phyloP scores from a whole-genome alignment of 2,113 vertebrate genomes.

The Recurvirostra avosetta region DNA sequence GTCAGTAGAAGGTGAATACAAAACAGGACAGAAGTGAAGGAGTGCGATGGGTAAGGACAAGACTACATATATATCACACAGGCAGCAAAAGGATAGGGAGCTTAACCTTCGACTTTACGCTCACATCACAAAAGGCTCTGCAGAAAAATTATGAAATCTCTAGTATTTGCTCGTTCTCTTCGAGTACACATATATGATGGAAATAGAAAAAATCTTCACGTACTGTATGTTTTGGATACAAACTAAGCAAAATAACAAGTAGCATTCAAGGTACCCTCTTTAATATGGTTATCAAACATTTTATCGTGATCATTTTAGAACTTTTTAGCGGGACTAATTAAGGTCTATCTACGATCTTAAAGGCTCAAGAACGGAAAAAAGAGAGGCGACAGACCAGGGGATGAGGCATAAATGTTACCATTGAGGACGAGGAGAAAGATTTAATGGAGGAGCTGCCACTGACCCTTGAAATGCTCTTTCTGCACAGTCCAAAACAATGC shows the following conservation, averaged over 20 bases:
- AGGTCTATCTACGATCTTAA: background rate
- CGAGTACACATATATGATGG: background rate
- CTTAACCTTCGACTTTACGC: background rate
- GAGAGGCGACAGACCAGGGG: background rate
- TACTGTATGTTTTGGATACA: background rate
- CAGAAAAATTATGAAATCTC: background rate
- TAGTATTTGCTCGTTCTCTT: background rate
- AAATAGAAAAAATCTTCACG: background rate
- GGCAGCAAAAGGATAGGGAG: background rate
- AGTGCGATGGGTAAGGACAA: background rate
- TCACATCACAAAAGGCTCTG: background rate
- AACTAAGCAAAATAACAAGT: background rate
- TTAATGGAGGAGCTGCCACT: background rate
- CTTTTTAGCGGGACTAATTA: background rate
- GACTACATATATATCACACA: background rate
- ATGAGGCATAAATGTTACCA: background rate
- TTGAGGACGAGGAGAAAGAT: background rate
- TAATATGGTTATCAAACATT: background rate
- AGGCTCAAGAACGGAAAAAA: background rate
- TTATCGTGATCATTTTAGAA: background rate
- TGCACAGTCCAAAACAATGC: background rate
- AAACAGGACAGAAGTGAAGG: background rate
- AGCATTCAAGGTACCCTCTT: background rate
- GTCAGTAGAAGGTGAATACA: background rate
- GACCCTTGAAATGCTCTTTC: background rate